These are phyloP conservation scores for Dipodomys stephensi DNA, from an alignment of 2,113 vertebrate species.

Conservation along the genomic window DNA sequence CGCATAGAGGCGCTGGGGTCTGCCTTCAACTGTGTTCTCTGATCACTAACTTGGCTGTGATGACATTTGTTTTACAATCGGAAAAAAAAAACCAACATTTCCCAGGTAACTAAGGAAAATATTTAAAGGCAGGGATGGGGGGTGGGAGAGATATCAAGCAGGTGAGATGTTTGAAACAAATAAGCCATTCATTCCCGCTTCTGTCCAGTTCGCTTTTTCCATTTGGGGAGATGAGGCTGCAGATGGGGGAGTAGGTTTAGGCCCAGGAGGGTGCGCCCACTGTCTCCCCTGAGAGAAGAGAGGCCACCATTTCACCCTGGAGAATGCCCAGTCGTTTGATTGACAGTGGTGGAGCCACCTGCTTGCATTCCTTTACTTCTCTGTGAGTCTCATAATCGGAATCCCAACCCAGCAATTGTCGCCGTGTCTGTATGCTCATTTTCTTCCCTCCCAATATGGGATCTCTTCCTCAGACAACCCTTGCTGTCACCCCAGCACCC, in stretches of 20 bases:
- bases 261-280: no score
- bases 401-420: not conserved
- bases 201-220: constrained; percentile 23
- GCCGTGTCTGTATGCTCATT: not conserved
- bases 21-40: constrained; percentile 38
- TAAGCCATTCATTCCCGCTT: constrained; percentile 50
- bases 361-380: not conserved
- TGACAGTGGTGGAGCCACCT: not conserved
- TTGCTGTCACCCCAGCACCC: not conserved
- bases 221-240: not conserved
- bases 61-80: constrained; percentile 55
- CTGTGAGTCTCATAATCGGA: not conserved
- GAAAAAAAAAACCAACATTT: constrained; percentile 7
- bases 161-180: constrained; percentile 58
- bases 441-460: not conserved
- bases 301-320: no score
- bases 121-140: not conserved
- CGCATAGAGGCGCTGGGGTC: constrained; percentile 18
- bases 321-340: not conserved
- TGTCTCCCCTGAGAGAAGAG: no score
- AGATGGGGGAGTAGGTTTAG: no score
- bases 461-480: not conserved
- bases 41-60: constrained; percentile 14
- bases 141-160: constrained; percentile 3
- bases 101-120: constrained; percentile 74